Evolutionary conservation across 2,888 invertebrate species (phyloP).

Genomic region (Entomobrya proxima): DNA sequence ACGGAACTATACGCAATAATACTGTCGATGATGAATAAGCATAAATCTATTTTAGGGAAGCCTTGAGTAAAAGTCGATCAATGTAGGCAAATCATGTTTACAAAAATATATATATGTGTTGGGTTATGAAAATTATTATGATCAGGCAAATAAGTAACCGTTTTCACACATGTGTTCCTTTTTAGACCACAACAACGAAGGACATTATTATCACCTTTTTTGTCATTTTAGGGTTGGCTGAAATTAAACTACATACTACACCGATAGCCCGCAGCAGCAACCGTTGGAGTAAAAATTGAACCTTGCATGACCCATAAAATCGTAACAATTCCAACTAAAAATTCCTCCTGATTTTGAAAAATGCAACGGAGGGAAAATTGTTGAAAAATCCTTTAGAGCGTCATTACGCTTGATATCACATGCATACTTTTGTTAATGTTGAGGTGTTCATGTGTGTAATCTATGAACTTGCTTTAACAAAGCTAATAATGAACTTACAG

Average conservation of each 20-base stretch:
- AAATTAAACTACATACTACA: no score
- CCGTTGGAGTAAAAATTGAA: no score
- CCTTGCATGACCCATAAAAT: neutral
- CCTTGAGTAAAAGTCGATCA: neutral
- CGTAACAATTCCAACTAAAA: slow-evolving; percentile 19
- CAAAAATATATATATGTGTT: neutral
- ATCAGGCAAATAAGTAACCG: neutral
- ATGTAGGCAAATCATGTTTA: neutral
- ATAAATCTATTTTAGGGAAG: neutral
- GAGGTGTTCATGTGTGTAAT: neutral
- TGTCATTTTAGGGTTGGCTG: no score
- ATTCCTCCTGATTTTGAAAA: neutral
- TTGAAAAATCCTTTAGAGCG: slow-evolving; percentile 30
- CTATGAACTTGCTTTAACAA: slow-evolving; percentile 31
- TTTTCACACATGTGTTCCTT: neutral
- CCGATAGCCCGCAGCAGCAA: no score
- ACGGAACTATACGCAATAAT: no score
- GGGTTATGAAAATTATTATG: neutral
- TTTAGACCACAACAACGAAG: no score
- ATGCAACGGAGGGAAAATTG: neutral
- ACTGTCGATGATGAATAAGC: slow-evolving; percentile 1
- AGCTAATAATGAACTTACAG: slow-evolving; percentile 62
- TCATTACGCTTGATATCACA: slow-evolving; percentile 61
- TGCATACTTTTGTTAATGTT: slow-evolving; percentile 7
- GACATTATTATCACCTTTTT: no score